Evolutionary conservation across 2,797 vertebrate genomes (phyloP).

Genomic region (Pangasius mekongensis): DNA sequence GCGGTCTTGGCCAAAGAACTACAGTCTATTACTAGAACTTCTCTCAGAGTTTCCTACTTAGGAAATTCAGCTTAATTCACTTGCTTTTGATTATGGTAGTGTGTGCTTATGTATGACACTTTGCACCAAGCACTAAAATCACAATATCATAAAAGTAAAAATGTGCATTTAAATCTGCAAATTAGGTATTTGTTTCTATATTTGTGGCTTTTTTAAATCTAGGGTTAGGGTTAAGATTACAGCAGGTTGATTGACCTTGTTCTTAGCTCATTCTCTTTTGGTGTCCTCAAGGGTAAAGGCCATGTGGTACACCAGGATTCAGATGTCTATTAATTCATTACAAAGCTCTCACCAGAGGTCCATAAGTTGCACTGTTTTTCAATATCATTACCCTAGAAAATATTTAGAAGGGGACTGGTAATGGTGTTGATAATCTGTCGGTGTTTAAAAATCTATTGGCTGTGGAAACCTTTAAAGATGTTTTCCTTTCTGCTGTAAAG

Average conservation of each 20-base stretch:
- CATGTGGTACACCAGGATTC: neutral
- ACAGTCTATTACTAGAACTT: constrained; percentile 39
- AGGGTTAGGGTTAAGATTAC: neutral
- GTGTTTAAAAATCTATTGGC: neutral
- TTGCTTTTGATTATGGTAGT: constrained; percentile 21
- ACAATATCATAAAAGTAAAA: neutral
- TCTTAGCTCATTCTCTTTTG: neutral
- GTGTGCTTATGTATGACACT: neutral
- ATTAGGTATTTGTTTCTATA: neutral
- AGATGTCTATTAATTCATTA: constrained; percentile 40
- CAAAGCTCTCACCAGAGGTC: constrained; percentile 18
- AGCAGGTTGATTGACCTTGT: neutral
- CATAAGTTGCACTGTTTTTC: neutral
- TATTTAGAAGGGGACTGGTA: neutral
- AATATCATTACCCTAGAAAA: neutral
- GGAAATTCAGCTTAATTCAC: constrained; percentile 39
- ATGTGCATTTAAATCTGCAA: neutral
- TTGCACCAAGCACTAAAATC: neutral
- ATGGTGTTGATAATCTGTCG: neutral
- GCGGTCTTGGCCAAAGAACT: constrained; percentile 28
- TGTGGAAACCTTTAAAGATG: constrained; percentile 9
- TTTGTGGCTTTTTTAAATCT: neutral
- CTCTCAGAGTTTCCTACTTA: constrained; percentile 29
- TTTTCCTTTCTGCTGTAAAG: constrained; percentile 21
- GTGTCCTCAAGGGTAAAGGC: neutral